Conservation (phyloP, 1,140 invertebrate species). For the Lysiphlebus fabarum region DNA sequence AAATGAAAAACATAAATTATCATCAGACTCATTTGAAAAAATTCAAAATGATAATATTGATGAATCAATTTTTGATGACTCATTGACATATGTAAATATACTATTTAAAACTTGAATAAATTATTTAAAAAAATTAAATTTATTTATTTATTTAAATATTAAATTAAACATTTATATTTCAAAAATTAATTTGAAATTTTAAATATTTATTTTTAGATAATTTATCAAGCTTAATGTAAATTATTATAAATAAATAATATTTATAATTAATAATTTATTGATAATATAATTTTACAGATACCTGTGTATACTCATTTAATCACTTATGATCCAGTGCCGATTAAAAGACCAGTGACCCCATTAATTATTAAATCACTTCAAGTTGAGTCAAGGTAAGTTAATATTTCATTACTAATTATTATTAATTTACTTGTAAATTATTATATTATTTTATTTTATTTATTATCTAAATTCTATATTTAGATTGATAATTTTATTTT, state of each 20-base stretch:
- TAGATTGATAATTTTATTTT: neutral
- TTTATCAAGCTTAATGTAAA: constrained; percentile 1
- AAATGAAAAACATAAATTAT: too few species aligned
- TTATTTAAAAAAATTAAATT: too few species aligned
- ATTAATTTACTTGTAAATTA: neutral
- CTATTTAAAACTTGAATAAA: too few species aligned
- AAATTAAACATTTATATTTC: too few species aligned
- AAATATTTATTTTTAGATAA: too few species aligned
- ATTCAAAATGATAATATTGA: too few species aligned
- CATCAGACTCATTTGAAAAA: too few species aligned
- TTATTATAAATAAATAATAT: neutral
- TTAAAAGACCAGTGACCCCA: constrained; percentile 33
- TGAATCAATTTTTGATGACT: too few species aligned
- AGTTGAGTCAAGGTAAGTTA: constrained; percentile 26
- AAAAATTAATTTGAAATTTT: too few species aligned
- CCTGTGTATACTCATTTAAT: constrained; percentile 41
- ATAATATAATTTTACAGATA: constrained; percentile 33
- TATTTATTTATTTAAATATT: too few species aligned
- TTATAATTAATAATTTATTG: neutral
- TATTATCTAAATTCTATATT: neutral
- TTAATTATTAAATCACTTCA: constrained; percentile 28
- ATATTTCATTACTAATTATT: constrained; percentile 1
- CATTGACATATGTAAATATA: too few species aligned
- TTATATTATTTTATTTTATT: too few species aligned
- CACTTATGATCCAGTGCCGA: constrained; percentile 34